Evolutionary conservation across 2,113 vertebrate species (phyloP).

Genomic region (Psilopogon haemacephalus): DNA sequence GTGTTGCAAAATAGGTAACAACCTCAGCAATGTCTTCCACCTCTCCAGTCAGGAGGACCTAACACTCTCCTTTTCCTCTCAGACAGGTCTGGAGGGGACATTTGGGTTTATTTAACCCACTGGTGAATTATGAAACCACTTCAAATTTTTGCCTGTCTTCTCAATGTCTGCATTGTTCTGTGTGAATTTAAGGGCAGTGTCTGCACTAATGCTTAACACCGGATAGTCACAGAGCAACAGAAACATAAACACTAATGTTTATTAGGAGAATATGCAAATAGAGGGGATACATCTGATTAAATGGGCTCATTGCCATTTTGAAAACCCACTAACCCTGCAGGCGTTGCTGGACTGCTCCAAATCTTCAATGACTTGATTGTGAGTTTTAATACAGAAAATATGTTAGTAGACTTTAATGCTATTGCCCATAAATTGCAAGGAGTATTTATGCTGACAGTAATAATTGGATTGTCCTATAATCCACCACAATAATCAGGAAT

Average conservation of each 20-base stretch:
- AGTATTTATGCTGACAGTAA: background rate
- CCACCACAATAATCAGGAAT: slow-evolving; percentile 4
- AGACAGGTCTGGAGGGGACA: background rate
- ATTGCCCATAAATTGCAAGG: background rate
- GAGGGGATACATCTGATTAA: background rate
- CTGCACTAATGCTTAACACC: background rate
- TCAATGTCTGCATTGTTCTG: background rate
- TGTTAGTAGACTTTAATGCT: background rate
- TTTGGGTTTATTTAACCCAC: background rate
- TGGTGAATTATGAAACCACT: background rate
- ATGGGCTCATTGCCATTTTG: background rate
- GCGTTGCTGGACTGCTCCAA: background rate
- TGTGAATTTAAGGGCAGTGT: background rate
- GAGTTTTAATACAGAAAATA: background rate
- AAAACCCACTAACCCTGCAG: background rate
- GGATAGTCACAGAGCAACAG: background rate
- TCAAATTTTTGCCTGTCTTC: background rate
- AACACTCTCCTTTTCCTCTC: background rate
- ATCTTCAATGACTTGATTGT: background rate
- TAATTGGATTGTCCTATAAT: slow-evolving; percentile 32
- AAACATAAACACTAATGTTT: background rate
- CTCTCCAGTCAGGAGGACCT: background rate
- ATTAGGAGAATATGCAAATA: background rate
- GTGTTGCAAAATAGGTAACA: background rate
- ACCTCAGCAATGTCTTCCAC: rapidly evolving